Evolutionary conservation across 2,797 vertebrate species (phyloP), one percentile per base, ranked within the genome.

Genomic region (Cirrhinus molitorella): DNA sequence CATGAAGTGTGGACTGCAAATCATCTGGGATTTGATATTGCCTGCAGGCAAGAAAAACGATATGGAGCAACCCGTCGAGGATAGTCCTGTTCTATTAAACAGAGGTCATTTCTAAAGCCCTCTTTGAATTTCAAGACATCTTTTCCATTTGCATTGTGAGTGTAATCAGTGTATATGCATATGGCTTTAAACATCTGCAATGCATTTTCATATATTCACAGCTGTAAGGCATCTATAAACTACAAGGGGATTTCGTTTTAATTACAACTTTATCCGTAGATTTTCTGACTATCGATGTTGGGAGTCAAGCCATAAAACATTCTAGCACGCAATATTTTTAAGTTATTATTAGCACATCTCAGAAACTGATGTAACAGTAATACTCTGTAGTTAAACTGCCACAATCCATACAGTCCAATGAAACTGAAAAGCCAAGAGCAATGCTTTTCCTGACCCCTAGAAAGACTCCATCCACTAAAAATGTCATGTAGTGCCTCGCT

Each of bases 151-250:
- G 57, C 28, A 17, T 25, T 78, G 31, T 4, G 17, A 9, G 7
- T 13, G n/a, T 8, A 84, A 79, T 65, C 37, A 40, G 47, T 49
- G 63, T 72, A 61, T 61, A 34, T 68, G 79, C 66, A 83, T 66
- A 17, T 74, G 68, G 34, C 2, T 74, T 43, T 75, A 66, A 80
- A 74, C 86, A 87, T 87, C 86, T 87, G 83, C 40, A 75, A 75
- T 45, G 16, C 25, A 68, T 70, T 79, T 66, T 82, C 55, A 76
- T 79, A 65, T 71, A 63, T 70, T 16, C 82, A 84, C 55, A 79
- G 65, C 80, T 65, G 45, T 40, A 73, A 63, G 55, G 70, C 45
- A 74, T 61, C 55, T 72, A 72, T 61, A 81, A 81, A 73, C 55
- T 21, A 40, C 53, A 47, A 31, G 17, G 28, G 40, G 31, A 53